Conservation (phyloP, 1,140 invertebrate species). For the Pomacea maculata region DNA sequence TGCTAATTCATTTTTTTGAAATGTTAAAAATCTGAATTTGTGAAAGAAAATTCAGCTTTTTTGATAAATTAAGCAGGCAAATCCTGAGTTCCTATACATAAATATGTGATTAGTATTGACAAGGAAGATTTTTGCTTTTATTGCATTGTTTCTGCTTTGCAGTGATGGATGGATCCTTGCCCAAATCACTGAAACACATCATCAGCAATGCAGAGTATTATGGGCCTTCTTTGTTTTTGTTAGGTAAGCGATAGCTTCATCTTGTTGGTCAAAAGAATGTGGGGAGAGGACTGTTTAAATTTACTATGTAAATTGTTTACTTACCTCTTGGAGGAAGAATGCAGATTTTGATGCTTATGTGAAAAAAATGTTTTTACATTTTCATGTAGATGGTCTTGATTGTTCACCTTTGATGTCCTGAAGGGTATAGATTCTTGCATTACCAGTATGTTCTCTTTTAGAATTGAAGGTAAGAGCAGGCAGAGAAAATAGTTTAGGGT, state of each 20-base stretch:
- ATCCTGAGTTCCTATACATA: no score
- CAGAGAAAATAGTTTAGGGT: no score
- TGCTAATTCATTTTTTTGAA: background rate
- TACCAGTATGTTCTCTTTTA: no score
- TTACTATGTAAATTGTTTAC: no score
- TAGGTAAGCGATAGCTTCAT: slow-evolving; percentile 66
- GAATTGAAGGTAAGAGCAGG: no score
- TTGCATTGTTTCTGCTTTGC: slow-evolving; percentile 43
- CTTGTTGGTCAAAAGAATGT: background rate
- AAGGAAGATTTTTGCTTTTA: background rate
- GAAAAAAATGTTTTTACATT: no score
- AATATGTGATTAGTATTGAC: background rate
- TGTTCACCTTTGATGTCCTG: no score
- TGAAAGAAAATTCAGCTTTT: background rate
- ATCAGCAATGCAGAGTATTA: slow-evolving; percentile 94
- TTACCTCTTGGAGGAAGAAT: no score
- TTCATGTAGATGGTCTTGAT: no score
- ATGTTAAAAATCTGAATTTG: background rate
- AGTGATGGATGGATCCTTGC: slow-evolving; percentile 90
- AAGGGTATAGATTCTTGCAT: no score
- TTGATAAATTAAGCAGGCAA: background rate
- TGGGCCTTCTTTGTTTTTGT: slow-evolving; percentile 85
- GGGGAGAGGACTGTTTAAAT: no score
- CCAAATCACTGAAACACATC: slow-evolving; percentile 85
- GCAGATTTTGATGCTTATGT: no score